Percentiles rank a stretch among this genome's conserved stretches.
These are phyloP conservation scores for Campoplex capitator DNA, from an alignment of 2,888 invertebrate genomes.

Conservation along the genomic window DNA sequence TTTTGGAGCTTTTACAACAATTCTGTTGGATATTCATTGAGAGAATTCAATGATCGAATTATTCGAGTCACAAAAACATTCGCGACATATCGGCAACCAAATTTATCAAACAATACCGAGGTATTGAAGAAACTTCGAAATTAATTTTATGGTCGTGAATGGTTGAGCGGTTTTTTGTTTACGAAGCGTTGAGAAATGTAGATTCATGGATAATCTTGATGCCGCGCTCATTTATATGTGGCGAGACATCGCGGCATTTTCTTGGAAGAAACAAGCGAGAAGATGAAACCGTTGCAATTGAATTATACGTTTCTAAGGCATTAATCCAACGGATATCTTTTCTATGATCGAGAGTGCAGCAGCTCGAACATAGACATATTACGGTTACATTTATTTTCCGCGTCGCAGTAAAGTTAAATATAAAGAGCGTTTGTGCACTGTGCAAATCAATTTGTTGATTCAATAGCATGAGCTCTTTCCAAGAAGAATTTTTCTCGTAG, in stretches of 20 bases:
- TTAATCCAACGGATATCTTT: conserved; percentile 36
- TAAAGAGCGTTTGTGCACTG: conserved; percentile 36
- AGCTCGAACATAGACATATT: not conserved
- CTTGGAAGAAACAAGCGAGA: conserved; percentile 3
- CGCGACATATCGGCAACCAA: not conserved
- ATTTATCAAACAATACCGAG: not conserved
- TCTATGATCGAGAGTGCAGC: not conserved
- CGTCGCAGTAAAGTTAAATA: not conserved
- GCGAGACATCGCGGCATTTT: conserved; percentile 16
- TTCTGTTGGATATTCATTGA: too few relatives aligned
- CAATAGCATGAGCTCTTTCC: conserved; percentile 7
- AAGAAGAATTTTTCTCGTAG: not conserved
- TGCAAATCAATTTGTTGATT: conserved; percentile 43
- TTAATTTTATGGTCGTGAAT: not conserved
- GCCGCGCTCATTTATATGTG: conserved; percentile 1
- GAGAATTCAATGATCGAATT: not conserved
- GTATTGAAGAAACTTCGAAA: not conserved
- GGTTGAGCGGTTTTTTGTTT: not conserved
- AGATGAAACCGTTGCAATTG: conserved; percentile 20
- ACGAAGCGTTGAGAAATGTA: conserved; percentile 12
- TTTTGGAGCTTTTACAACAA: not conserved
- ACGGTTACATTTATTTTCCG: not conserved
- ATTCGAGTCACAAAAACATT: not conserved
- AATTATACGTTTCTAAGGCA: conserved; percentile 28
- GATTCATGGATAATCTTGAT: conserved; percentile 20